A percentile compares a stretch with the other conserved stretches of the same genome.
phyloP scores from a whole-genome alignment of 1,140 invertebrate genomes.

The Scaptomyza graminum region DNA sequence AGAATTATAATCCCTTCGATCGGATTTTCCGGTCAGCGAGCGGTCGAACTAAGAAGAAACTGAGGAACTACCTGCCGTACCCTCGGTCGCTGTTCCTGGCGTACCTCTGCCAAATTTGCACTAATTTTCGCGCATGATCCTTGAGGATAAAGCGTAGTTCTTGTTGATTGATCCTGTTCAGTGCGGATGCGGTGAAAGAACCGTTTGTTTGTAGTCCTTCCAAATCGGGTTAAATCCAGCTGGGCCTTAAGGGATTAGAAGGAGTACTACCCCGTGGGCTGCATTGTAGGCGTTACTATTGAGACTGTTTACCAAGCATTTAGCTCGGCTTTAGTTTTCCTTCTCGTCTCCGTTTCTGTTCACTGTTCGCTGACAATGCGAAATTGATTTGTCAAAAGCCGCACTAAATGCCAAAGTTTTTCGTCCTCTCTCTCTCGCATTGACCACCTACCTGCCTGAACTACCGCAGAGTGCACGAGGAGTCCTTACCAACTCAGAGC shows the following conservation, averaged over 20 bases:
- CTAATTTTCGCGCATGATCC: conserved; percentile 75
- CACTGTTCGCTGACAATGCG: conserved; percentile 10
- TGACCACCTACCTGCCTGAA: conserved; percentile 70
- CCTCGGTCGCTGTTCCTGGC: conserved; percentile 24
- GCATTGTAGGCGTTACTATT: conserved; percentile 70
- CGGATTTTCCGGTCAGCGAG: conserved; percentile 79
- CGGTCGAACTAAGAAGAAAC: neutral
- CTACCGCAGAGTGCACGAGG: conserved; percentile 17
- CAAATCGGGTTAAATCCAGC: conserved; percentile 53
- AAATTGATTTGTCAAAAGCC: conserved; percentile 78
- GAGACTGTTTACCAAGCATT: conserved; percentile 74
- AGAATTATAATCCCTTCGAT: conserved; percentile 76
- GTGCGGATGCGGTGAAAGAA: conserved; percentile 60
- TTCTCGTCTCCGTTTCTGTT: conserved; percentile 5
- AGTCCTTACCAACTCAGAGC: too few relatives aligned
- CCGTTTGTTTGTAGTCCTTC: neutral
- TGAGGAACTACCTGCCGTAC: conserved; percentile 10
- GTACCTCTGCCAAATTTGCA: conserved; percentile 52
- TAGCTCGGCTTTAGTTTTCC: conserved; percentile 54
- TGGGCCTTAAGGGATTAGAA: conserved; percentile 61
- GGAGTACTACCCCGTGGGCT: conserved; percentile 8
- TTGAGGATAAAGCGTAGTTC: conserved; percentile 44
- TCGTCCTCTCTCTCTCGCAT: conserved; percentile 21
- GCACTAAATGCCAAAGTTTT: conserved; percentile 56
- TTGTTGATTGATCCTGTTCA: conserved; percentile 76